Conservation (phyloP, 2,888 invertebrate genomes). For the Camptogramma bilineatum region DNA sequence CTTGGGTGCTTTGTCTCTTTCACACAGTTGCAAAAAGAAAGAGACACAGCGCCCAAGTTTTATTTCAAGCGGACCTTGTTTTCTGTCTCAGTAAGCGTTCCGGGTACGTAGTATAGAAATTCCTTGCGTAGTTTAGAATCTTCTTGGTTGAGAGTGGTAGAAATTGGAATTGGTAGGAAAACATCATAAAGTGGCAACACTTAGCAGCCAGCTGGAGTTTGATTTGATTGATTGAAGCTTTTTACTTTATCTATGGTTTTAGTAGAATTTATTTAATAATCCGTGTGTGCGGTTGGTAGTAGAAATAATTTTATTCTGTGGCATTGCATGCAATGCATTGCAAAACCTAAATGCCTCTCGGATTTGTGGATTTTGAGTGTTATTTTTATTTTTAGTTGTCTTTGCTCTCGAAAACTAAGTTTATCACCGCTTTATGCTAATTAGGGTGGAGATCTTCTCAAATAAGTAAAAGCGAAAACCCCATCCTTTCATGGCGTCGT, state of each 20-base stretch:
- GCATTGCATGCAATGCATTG: slow-evolving; percentile 33
- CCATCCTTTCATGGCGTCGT: slow-evolving; percentile 44
- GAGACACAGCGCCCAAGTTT: too few relatives aligned
- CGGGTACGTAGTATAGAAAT: too few relatives aligned
- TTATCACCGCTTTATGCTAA: neutral
- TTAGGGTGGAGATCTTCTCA: neutral
- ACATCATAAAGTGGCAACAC: neutral
- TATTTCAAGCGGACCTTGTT: too few relatives aligned
- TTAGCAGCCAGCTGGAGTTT: neutral
- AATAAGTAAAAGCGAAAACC: slow-evolving; percentile 26
- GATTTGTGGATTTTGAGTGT: slow-evolving; percentile 57
- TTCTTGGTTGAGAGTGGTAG: neutral
- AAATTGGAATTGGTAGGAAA: neutral
- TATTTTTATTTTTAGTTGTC: slow-evolving; percentile 59
- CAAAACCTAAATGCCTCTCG: slow-evolving; percentile 49
- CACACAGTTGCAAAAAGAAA: too few relatives aligned
- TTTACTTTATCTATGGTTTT: slow-evolving; percentile 2
- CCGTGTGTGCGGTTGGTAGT: too few relatives aligned
- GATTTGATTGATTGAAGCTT: neutral
- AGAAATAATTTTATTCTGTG: too few relatives aligned
- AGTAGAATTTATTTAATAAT: slow-evolving; percentile 30
- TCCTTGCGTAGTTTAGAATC: too few relatives aligned
- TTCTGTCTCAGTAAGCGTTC: too few relatives aligned
- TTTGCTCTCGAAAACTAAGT: slow-evolving; percentile 5
- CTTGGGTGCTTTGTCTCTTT: too few relatives aligned